Evolutionary conservation across 2,113 vertebrate genomes (phyloP).

Genomic region (Stigmatopora argus): DNA sequence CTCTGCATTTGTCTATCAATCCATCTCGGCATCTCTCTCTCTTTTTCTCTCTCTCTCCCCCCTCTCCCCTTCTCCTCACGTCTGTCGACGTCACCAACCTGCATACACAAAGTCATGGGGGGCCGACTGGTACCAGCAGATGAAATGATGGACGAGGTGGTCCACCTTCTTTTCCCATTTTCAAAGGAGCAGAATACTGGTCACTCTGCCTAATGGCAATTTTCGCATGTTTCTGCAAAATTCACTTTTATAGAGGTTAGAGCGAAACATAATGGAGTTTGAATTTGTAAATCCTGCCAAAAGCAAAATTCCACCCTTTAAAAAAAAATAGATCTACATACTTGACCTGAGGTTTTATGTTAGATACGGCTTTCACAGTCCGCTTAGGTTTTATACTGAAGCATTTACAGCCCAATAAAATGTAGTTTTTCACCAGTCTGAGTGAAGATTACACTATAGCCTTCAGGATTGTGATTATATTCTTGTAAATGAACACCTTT

Average conservation of each 20-base stretch:
- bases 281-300: slow-evolving; percentile 4
- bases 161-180: slow-evolving; percentile 37
- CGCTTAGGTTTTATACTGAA: slow-evolving; percentile 16
- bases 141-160: slow-evolving; percentile 53
- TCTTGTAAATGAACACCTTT: slow-evolving; percentile 37
- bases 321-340: neutral
- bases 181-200: slow-evolving; percentile 17
- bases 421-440: neutral
- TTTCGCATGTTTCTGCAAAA: neutral
- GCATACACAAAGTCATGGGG: slow-evolving; percentile 61
- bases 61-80: slow-evolving; percentile 28
- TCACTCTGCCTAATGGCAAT: slow-evolving; percentile 14
- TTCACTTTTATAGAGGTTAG: neutral
- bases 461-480: slow-evolving; percentile 11
- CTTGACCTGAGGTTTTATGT: slow-evolving; percentile 16
- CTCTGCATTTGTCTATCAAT: slow-evolving; percentile 67
- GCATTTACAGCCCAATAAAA: slow-evolving; percentile 20
- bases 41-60: slow-evolving; percentile 19
- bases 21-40: slow-evolving; percentile 59
- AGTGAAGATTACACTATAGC: slow-evolving; percentile 11
- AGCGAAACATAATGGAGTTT: neutral
- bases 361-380: slow-evolving; percentile 16
- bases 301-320: slow-evolving; percentile 20
- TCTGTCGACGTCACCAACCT: slow-evolving; percentile 67
- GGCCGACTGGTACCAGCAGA: slow-evolving; percentile 45